phyloP scores from a whole-genome alignment of 1,140 invertebrate species.

The Dinothrombium tinctorium region DNA sequence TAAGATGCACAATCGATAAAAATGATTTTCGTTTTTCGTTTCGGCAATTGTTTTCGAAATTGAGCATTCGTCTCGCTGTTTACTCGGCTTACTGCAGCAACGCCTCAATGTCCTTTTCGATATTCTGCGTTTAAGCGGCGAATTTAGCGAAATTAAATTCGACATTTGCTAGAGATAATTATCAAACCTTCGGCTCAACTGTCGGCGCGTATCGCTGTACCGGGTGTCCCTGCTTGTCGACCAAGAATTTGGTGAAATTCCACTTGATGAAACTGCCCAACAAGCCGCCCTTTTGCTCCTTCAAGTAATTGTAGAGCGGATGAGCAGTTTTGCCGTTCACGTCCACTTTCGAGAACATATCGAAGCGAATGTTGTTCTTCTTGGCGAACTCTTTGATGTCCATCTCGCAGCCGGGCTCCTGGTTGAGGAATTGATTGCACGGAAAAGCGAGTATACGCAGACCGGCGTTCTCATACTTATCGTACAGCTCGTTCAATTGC shows the following conservation, averaged over 20 bases:
- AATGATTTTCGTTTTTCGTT: too few species aligned
- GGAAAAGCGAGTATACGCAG: conserved; percentile 64
- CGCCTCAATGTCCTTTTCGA: neutral
- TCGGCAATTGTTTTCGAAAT: too few species aligned
- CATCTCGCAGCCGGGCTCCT: conserved; percentile 42
- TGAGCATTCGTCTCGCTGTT: too few species aligned
- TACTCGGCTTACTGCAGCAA: too few species aligned
- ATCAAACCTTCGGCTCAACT: conserved; percentile 36
- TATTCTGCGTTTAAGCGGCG: neutral
- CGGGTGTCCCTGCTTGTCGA: conserved; percentile 60
- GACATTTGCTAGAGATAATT: neutral
- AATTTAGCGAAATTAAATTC: neutral
- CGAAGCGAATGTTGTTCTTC: conserved; percentile 22
- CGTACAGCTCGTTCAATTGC: conserved; percentile 41
- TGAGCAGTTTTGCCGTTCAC: conserved; percentile 61
- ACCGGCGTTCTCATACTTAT: conserved; percentile 33
- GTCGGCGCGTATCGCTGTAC: conserved; percentile 54
- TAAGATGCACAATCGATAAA: too few species aligned
- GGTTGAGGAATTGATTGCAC: conserved; percentile 62
- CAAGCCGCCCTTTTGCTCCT: conserved; percentile 34
- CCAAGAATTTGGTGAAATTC: conserved; percentile 90
- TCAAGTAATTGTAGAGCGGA: conserved; percentile 64
- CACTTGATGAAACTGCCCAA: conserved; percentile 48
- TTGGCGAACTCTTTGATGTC: conserved; percentile 45
- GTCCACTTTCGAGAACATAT: conserved; percentile 21